Base-by-base conservation (phyloP, 1,140 invertebrate genomes). In the Lepeophtheirus salmonis region DNA sequence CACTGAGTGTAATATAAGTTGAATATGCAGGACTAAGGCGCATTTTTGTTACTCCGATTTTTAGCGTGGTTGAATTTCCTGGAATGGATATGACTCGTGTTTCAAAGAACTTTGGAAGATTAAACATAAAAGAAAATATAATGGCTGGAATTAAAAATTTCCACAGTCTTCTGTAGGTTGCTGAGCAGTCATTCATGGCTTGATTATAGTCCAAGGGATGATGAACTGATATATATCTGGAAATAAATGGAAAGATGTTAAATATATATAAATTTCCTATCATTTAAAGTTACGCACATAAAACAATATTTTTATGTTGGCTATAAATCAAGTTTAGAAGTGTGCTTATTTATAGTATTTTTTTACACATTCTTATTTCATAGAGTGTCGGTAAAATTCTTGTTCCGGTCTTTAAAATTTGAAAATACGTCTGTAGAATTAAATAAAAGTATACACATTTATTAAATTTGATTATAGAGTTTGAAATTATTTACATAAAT, bases 221-320 rank as follows among this genome's bases (percentile, higher is more conserved):
- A 54, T 54, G 52, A 54, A 54, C 52, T 20, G 52, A 54, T 20
- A 54, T 20, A 20, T 54, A 54, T 20, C 52, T 54, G 22, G 25
- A 57, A 57, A 54, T 23, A 6, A 57, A 57, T 1, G 23, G 18
- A 3, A 54, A 41, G 4, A 17, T 17, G n/a, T 41, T 41, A 10
- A 41, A 10, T 41, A 10, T 41, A 41, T 41, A 41, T 10, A 41
- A 41, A 41, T 6, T 10, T 41, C 6, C 30, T 41, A 10, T n/a
- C 30, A 41, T n/a, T 41, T 10, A 10, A 41, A 41, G 30, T 41
- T 41, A 10, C 30, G n/a, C n/a, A n/a, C n/a, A n/a, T n/a, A n/a
- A n/a, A n/a, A n/a, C n/a, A n/a, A n/a, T n/a, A n/a, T n/a, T n/a
- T n/a, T n/a, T n/a, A n/a, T n/a, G n/a, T n/a, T n/a, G n/a, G n/a